Percentiles rank a stretch among this genome's conserved stretches.
Evolutionary conservation across 1,140 invertebrate species (phyloP).

Genomic region (Drosophila punjabiensis): DNA sequence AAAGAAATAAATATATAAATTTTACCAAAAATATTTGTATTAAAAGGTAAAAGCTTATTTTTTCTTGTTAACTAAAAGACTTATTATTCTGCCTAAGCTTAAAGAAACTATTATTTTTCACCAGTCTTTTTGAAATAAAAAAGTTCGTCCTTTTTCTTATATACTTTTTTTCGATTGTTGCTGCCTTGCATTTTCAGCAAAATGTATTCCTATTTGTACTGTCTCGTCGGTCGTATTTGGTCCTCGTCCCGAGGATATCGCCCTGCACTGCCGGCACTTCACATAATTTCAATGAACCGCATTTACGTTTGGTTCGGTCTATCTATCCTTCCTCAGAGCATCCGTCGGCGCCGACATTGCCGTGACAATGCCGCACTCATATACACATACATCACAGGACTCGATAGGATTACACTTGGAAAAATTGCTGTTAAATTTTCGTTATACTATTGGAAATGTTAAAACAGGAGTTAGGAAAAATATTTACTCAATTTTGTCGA

Average conservation of each 20-base stretch:
- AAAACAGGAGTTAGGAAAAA: no score
- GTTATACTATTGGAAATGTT: no score
- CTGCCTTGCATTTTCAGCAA: constrained; percentile 28
- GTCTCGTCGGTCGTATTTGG: neutral
- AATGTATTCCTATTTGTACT: constrained; percentile 25
- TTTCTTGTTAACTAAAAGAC: neutral
- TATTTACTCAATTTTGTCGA: no score
- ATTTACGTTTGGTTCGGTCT: constrained; percentile 69
- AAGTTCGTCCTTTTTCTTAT: neutral
- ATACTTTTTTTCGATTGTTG: neutral
- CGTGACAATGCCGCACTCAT: constrained; percentile 54
- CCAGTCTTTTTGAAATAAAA: no score
- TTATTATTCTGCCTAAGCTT: no score
- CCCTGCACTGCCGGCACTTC: constrained; percentile 30
- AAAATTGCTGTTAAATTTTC: neutral
- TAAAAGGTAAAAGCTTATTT: neutral
- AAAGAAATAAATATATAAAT: no score
- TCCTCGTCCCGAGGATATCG: neutral
- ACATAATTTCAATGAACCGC: constrained; percentile 80
- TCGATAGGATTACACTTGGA: constrained; percentile 9
- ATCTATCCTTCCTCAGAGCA: constrained; percentile 33
- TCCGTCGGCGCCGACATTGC: constrained; percentile 46
- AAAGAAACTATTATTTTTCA: neutral
- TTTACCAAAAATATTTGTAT: neutral
- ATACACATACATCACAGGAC: constrained; percentile 15